A percentile compares a stretch with the other conserved stretches of the same genome.
These are phyloP conservation scores for Thamnophis elegans DNA, from an alignment of 2,797 vertebrate genomes.

Conservation along the genomic window DNA sequence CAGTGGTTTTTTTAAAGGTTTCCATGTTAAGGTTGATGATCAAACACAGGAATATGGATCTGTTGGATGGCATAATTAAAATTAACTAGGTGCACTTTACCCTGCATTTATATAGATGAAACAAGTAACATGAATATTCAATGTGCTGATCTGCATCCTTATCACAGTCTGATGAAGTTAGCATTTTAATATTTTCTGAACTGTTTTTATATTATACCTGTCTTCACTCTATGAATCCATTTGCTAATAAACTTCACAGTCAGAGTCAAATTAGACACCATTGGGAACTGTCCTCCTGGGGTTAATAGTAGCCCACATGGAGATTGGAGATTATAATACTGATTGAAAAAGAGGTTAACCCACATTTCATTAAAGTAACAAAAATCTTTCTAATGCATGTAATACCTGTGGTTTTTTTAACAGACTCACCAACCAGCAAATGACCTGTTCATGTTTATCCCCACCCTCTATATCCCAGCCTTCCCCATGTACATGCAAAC, in stretches of 20 bases:
- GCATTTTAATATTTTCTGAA: neutral
- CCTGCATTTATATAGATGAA: neutral
- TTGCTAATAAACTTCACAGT: neutral
- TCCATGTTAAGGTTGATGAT: neutral
- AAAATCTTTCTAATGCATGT: neutral
- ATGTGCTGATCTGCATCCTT: neutral
- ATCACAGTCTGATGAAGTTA: neutral
- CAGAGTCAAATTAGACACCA: neutral
- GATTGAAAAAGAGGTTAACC: neutral
- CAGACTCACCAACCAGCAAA: neutral
- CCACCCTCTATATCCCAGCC: neutral
- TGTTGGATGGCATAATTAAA: neutral
- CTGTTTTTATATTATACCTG: neutral
- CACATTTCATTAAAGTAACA: neutral
- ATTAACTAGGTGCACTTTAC: neutral
- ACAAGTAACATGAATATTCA: neutral
- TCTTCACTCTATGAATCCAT: neutral
- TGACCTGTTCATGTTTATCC: neutral
- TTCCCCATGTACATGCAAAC: neutral
- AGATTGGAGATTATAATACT: neutral
- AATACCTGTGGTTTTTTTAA: neutral
- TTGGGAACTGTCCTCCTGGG: neutral
- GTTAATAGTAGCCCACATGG: neutral
- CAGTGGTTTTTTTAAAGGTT: neutral
- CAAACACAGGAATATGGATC: neutral